Evolutionary conservation across 1,140 invertebrate genomes (phyloP), one percentile per base, ranked within the genome.

Genomic region (Aricia agestis): DNA sequence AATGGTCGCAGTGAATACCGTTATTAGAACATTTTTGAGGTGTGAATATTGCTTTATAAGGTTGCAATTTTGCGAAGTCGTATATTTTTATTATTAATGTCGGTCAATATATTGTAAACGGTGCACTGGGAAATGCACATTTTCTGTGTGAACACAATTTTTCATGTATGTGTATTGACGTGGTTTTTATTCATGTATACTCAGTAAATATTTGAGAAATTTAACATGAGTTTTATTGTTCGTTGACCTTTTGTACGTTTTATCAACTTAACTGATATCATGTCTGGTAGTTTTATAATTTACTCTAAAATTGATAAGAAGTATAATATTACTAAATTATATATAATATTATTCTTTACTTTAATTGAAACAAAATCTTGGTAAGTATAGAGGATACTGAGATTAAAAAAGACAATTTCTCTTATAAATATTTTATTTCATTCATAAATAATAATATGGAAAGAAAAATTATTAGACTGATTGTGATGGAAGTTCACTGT

Each of bases 121-220:
- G 73, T 76, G 82, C 82, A 83, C 77, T 82, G 74, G 79, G 78
- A 82, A 78, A 82, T 79, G 80, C 79, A 82, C 82, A 83, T 79
- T 76, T 80, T 83, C 70, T 79, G 84, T 84, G 84, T 85, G 83
- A 67, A 79, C 79, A 83, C 80, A 78, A 83, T 81, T 42, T 84
- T 82, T 78, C 76, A 81, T 86, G 74, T 79, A 83, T 78, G 79
- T 87, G 81, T 86, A 84, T 85, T 84, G 80, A 85, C 76, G 86
- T 87, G 85, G 76, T 87, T 89, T 87, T 85, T 86, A 88, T 86
- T 87, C 73, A 79, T 87, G 82, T 83, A 81, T 87, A 87, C 86
- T 83, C 83, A 87, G 71, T 87, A 87, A 86, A 89, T 79, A 78
- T 78, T 80, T 73, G 67, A 74, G 59, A 63, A 63, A 63, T 19